Evolutionary conservation across 2,797 vertebrate species (phyloP).

Genomic region (Enteromius anoplus): DNA sequence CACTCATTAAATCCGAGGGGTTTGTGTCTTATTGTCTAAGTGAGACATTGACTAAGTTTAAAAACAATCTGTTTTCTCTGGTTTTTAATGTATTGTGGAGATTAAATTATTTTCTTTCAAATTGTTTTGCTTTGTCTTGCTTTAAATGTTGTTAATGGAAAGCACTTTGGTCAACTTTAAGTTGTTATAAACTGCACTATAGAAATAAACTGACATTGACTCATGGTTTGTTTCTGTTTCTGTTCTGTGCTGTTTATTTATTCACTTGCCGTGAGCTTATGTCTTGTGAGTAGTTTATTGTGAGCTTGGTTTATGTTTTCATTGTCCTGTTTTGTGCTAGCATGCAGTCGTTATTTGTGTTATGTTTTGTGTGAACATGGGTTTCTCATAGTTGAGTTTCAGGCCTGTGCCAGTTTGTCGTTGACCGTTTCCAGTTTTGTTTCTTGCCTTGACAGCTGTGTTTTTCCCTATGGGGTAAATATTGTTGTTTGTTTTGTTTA

Average conservation of each 20-base stretch:
- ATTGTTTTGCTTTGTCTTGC: background rate
- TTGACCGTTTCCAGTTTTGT: too few relatives aligned
- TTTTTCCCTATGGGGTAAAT: too few relatives aligned
- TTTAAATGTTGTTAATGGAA: constrained; percentile 11
- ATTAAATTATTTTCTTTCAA: background rate
- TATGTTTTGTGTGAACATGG: too few relatives aligned
- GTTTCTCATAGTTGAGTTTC: too few relatives aligned
- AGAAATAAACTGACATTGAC: background rate
- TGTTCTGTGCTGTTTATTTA: background rate
- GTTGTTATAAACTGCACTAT: background rate
- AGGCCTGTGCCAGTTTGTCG: too few relatives aligned
- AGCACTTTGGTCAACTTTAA: background rate
- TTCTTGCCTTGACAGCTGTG: too few relatives aligned
- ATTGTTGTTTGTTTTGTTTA: too few relatives aligned
- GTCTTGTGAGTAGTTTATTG: background rate
- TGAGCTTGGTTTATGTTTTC: background rate
- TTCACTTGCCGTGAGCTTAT: background rate
- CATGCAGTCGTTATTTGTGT: too few relatives aligned
- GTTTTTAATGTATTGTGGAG: background rate
- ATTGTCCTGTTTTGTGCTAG: too few relatives aligned
- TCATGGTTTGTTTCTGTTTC: too few relatives aligned
- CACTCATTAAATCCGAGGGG: background rate
- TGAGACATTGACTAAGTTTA: background rate
- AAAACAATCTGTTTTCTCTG: background rate
- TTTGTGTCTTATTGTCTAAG: background rate